Evolutionary conservation across 2,888 invertebrate genomes (phyloP).

Genomic region (Ichneumoninae sp.): DNA sequence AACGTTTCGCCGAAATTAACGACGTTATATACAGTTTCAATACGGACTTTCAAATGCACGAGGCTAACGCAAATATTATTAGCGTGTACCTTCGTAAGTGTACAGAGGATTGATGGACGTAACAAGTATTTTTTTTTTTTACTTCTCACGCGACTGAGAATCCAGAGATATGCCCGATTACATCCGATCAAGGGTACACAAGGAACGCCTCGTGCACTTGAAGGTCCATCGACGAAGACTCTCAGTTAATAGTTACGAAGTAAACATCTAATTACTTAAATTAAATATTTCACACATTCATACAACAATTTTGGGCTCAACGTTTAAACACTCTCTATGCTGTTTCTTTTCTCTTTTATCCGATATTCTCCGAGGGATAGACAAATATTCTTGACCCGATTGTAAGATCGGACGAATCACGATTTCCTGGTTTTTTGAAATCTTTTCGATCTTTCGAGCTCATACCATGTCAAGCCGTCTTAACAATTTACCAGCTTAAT

Average conservation of each 20-base stretch:
- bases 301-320: slow-evolving; percentile 57
- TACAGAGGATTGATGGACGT: slow-evolving; percentile 3
- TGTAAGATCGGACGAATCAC: slow-evolving; percentile 33
- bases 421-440: slow-evolving; percentile 45
- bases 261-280: slow-evolving; percentile 58
- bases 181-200: slow-evolving; percentile 1
- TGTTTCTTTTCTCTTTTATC: slow-evolving; percentile 23
- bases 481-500: slow-evolving; percentile 60
- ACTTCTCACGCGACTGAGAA: slow-evolving; percentile 51
- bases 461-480: slow-evolving; percentile 56
- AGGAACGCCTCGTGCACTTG: slow-evolving; percentile 22
- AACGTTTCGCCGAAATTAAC: slow-evolving; percentile 33
- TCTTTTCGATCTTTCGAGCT: slow-evolving; percentile 38
- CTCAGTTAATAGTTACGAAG: slow-evolving; percentile 34
- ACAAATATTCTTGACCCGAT: slow-evolving; percentile 25
- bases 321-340: slow-evolving; percentile 15
- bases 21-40: slow-evolving; percentile 58
- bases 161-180: slow-evolving; percentile 2
- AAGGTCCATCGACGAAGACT: slow-evolving; percentile 31
- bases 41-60: slow-evolving; percentile 58
- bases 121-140: slow-evolving; percentile 38
- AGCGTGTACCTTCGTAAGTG: slow-evolving; percentile 8
- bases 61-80: slow-evolving; percentile 34
- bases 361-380: slow-evolving; percentile 34
- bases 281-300: slow-evolving; percentile 64